Evolutionary conservation across 2,888 invertebrate genomes (phyloP).

Genomic region (Campoplex nolae): DNA sequence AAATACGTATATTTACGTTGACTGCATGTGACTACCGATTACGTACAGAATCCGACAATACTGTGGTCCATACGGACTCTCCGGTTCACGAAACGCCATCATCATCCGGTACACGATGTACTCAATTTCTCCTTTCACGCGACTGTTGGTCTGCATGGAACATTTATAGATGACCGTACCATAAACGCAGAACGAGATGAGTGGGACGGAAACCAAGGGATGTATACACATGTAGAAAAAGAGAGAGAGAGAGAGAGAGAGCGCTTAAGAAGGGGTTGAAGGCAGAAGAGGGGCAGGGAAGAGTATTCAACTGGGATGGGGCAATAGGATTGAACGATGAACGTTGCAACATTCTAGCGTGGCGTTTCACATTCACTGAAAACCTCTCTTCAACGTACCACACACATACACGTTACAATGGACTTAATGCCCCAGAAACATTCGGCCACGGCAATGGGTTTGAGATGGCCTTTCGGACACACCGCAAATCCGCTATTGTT

Average conservation of each 20-base stretch:
- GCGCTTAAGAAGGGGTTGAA: constrained; percentile 16
- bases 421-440: constrained; percentile 72
- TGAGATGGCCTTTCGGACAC: constrained; percentile 66
- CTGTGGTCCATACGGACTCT: background rate
- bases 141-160: constrained; percentile 49
- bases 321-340: constrained; percentile 55
- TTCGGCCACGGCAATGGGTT: constrained; percentile 67
- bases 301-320: constrained; percentile 42
- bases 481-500: constrained; percentile 74
- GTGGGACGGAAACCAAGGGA: background rate
- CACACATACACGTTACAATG: constrained; percentile 67
- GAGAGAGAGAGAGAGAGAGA: constrained; percentile 36
- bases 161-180: constrained; percentile 64
- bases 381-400: constrained; percentile 51
- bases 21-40: constrained; percentile 11
- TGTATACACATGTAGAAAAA: background rate
- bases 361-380: constrained; percentile 45
- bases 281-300: constrained; percentile 15
- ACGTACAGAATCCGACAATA: constrained; percentile 17
- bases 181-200: constrained; percentile 46
- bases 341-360: constrained; percentile 33
- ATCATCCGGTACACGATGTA: constrained; percentile 18
- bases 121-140: constrained; percentile 40
- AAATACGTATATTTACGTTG: background rate
- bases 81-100: constrained; percentile 9